Evolutionary conservation across 2,888 invertebrate genomes (phyloP).

Genomic region (Pogonocherus hispidulus): DNA sequence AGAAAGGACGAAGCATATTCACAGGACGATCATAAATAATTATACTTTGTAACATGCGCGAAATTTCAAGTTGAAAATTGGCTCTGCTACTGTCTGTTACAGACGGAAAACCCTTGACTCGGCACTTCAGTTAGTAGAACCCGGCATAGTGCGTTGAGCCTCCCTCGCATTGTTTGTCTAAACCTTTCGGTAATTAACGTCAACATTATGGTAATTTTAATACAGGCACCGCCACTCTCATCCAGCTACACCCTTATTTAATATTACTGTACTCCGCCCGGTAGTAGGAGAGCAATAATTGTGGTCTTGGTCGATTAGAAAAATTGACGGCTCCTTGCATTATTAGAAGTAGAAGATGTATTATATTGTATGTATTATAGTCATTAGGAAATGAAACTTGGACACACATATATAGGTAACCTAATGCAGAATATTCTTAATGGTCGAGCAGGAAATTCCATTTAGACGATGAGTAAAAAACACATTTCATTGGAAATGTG

Average conservation of each 20-base stretch:
- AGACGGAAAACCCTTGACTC: neutral
- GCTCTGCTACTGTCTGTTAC: neutral
- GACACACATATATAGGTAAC: too few relatives aligned
- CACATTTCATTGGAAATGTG: too few relatives aligned
- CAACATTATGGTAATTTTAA: slow-evolving; percentile 24
- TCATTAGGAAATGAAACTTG: too few relatives aligned
- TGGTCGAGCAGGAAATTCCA: too few relatives aligned
- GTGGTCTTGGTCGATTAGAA: too few relatives aligned
- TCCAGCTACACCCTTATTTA: slow-evolving; percentile 8
- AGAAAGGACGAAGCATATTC: neutral
- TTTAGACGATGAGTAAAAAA: too few relatives aligned
- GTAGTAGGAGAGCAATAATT: neutral
- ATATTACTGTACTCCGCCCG: neutral
- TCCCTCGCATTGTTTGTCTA: slow-evolving; percentile 13
- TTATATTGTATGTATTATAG: too few relatives aligned
- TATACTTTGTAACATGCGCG: slow-evolving; percentile 1
- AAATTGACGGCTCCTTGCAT: neutral
- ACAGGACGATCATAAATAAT: neutral
- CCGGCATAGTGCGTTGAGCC: neutral
- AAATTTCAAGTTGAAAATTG: neutral
- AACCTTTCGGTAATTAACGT: slow-evolving; percentile 21
- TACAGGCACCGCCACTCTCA: slow-evolving; percentile 10
- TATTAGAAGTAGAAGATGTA: too few relatives aligned
- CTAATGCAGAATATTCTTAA: too few relatives aligned
- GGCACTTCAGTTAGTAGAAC: neutral